Conservation (phyloP, 2,888 invertebrate species). For the Phaedon cochleariae region DNA sequence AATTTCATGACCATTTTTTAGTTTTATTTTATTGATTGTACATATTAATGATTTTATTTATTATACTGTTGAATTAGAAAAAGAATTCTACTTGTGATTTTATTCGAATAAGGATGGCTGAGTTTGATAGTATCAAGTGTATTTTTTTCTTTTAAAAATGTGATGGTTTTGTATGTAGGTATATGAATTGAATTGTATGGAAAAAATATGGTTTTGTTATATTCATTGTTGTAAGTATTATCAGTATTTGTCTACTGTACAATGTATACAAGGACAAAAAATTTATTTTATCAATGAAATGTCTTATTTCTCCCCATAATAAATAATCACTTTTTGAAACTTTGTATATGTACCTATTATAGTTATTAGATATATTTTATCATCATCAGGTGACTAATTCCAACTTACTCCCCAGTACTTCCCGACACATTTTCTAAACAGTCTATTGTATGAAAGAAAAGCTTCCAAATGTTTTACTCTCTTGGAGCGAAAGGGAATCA, state of each 20-base stretch:
- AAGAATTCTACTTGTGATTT: slow-evolving; percentile 48
- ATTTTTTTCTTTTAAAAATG: slow-evolving; percentile 10
- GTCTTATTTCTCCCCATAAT: background rate
- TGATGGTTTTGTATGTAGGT: background rate
- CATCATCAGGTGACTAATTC: too few relatives aligned
- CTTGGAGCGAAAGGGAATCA: too few relatives aligned
- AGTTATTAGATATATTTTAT: too few relatives aligned
- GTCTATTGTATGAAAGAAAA: too few relatives aligned
- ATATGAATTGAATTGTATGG: background rate
- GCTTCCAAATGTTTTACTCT: too few relatives aligned
- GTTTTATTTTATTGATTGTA: slow-evolving; percentile 37
- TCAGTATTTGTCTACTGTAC: background rate
- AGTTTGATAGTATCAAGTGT: slow-evolving; percentile 19
- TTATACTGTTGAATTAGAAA: slow-evolving; percentile 46
- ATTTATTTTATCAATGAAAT: background rate
- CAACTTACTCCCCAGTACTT: too few relatives aligned
- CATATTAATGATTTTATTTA: slow-evolving; percentile 45
- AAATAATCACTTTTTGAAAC: background rate
- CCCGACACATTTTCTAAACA: too few relatives aligned
- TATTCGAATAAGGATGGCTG: slow-evolving; percentile 37
- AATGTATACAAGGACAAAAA: background rate
- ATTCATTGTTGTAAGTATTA: background rate
- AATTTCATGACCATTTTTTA: slow-evolving; percentile 26
- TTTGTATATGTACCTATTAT: too few relatives aligned
- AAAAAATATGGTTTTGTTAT: background rate